Base-by-base conservation (phyloP, 2,797 vertebrate species). In the Gastrophryne carolinensis region DNA sequence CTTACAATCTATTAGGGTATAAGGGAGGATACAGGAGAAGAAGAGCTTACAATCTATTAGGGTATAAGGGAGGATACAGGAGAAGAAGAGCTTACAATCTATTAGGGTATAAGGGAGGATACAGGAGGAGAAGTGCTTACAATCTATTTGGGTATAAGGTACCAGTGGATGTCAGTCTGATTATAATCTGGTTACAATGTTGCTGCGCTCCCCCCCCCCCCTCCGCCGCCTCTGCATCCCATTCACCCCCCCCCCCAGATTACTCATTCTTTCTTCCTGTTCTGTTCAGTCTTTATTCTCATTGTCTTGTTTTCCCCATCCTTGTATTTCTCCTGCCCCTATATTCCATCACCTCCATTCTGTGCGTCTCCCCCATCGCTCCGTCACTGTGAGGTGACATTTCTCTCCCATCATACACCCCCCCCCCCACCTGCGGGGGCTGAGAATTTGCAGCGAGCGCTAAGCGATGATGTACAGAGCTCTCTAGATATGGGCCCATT, bases 361-460 rank as follows among this genome's bases (percentile, higher is more conserved):
- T n/a, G n/a, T 19, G 30, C 17, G 19, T 61, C 19, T 29, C 54
- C 47, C 21, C n/a, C 44, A 37, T 5, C 9, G 3, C 26, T 32
- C 34, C 10, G 21, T 41, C 12, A 41, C 15, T 37, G 57, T 37
- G 32, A 60, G 32, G 30, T 60, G 58, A 61, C 56, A 60, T 27
- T 32, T 72, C 9, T 52, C 58, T 60, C 30, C 32, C 58, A 7
- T 58, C 15, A 12, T 61, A 39, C 34, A 30, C 27, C 57, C 30
- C n/a, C 26, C 6, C 30, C 12, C 26, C 26, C 35, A 32, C 72
- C 61, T 73, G 72, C 72, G 72, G 61, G 72, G 72, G 72, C 3
- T 64, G 71, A 29, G 39, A 32, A 10, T 3, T 4, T 2, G 47
- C 12, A 29, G 37, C 13, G 34, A 10, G 34, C 23, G 27, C 12